Base-by-base conservation (phyloP, 2,888 invertebrate genomes). In the Exocentrus adspersus region DNA sequence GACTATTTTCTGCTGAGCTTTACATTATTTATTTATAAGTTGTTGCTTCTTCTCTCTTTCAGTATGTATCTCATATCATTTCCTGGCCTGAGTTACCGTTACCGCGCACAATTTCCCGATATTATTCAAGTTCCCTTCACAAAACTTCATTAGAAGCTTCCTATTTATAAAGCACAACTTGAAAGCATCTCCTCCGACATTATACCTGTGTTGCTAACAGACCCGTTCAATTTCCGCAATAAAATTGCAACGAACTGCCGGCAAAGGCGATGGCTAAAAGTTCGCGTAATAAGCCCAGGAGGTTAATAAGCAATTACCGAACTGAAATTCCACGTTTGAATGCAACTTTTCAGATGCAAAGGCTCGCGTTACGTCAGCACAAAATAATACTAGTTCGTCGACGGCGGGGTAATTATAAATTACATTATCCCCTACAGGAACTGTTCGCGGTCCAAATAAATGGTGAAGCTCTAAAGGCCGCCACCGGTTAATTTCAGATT, bases 301-400 rank as follows among this genome's bases (percentile, higher is more conserved):
- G 61, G 61, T 61, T 61, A 54, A 61, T 54, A 61, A 61, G 61
- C 54, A 61, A 61, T 61, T 61, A 61, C 19, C 54, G 53, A 48
- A 54, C 54, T 54, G 19, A 54, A 54, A 43, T 54, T 43, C 54
- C n/a, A 28, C n/a, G n/a, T 54, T 28, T 43, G 30, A 42, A 41
- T 43, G 43, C 30, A 51, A 51, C 51, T 51, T 32, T 32, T 19
- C 32, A 17, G 32, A 6, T 7, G 51, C 28, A 30, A 43, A 54
- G 21, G 28, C 24, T 54, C 14, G 14, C 43, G 43, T 54, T 54
- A 20, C 28, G 28, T 2, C 17, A 16, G 16, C 21, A 12, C 16
- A 17, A 42, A 54, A 43, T 28, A 28, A 48, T 28, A 48, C 28
- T 14, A 48, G 28, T 28, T 48, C 28, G 28, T 17, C 48, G 16